Conservation (phyloP, 2,888 invertebrate genomes). For the Aphidoletes aphidimyza region DNA sequence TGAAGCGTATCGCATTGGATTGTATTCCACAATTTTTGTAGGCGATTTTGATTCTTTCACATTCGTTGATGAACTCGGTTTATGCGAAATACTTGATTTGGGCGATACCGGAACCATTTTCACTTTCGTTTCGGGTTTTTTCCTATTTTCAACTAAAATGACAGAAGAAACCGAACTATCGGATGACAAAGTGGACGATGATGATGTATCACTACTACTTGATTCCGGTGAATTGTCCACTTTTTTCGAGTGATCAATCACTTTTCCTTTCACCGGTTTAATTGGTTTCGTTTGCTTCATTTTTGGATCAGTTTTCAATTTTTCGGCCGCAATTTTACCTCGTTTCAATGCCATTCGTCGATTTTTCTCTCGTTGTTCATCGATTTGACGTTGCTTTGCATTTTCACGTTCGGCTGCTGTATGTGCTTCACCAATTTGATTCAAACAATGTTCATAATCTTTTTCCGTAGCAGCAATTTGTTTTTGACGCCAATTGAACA, state of each 20-base stretch:
- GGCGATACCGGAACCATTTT: neutral
- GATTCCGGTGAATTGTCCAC: neutral
- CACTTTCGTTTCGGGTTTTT: neutral
- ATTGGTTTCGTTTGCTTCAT: neutral
- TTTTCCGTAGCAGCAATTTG: constrained; percentile 68
- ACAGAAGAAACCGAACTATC: neutral
- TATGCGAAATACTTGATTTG: neutral
- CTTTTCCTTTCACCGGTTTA: neutral
- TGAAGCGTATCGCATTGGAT: neutral
- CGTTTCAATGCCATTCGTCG: constrained; percentile 14
- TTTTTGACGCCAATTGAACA: constrained; percentile 67
- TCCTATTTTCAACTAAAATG: neutral
- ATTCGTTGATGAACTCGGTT: neutral
- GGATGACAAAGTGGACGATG: neutral
- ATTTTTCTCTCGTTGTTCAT: constrained; percentile 21
- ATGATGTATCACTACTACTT: neutral
- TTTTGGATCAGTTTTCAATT: neutral
- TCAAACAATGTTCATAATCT: constrained; percentile 68
- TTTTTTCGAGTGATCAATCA: neutral
- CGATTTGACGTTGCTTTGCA: neutral
- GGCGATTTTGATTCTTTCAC: neutral
- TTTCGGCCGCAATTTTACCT: constrained; percentile 27
- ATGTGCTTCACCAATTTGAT: constrained; percentile 69
- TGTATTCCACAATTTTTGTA: neutral
- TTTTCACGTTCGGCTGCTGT: constrained; percentile 37